Base-by-base conservation (phyloP, 1,140 invertebrate genomes). In the Drosophila parabipectinata region DNA sequence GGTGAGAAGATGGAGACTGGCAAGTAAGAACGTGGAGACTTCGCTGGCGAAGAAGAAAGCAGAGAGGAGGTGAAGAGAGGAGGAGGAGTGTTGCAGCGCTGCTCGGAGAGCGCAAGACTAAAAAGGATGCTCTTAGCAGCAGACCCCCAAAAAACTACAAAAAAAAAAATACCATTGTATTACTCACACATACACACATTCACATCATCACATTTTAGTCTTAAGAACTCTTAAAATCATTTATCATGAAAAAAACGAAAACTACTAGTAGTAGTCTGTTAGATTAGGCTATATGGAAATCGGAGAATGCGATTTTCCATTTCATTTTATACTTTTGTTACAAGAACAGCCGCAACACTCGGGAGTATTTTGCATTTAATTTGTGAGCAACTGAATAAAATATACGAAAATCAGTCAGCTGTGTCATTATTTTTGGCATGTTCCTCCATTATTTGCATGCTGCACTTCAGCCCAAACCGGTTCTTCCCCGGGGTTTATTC, bases 1-100 rank as follows among this genome's bases (percentile, higher is more conserved):
- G 56, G 61, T 26, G 84, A 89, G 14, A 90, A 89, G 41, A 89
- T 89, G 84, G 85, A 89, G 51, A 84, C 80, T 15, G 69, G 84
- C 44, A 89, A 89, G 50, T 89, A 80, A 48, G 37, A 39, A 45
- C 32, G 32, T n/a, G 34, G 15, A 45, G 45, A 55, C 48, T 34
- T 61, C 58, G 64, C 73, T 61, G 71, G 60, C 69, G 64, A 55
- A 57, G 51, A 50, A 21, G 37, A 73, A 47, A 12, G 45, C 15
- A 71, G 79, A 41, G 45, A 61, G 45, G 45, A 61, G 45, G 2
- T n/a, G 30, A 14, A 44, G 24, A 8, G 15, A 32, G 14, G 50
- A 32, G 14, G 50, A 61, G 61, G 68, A 77, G 55, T 77, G 72
- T 54, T 76, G 48, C 62, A 47, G 64, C 39, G 57, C 64, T 77